A percentile compares a stretch with the other conserved stretches of the same genome.
Conservation (phyloP, 1,140 invertebrate species). For the Wasmannia auropunctata region DNA sequence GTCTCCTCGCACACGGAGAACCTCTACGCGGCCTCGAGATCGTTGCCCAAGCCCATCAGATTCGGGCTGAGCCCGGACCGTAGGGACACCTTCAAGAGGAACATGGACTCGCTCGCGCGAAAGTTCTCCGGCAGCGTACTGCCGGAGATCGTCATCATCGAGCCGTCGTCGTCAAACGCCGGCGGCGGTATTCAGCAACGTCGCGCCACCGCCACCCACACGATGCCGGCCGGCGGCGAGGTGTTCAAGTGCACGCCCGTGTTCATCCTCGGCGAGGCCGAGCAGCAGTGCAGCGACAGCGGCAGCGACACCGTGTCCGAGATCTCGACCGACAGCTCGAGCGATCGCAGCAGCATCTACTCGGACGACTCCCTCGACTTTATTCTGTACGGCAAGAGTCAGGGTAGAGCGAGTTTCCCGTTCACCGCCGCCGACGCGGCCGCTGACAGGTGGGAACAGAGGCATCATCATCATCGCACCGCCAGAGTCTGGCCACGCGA, state of each 20-base stretch:
- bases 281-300: constrained; percentile 85
- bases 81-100: constrained; percentile 84
- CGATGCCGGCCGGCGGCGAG: constrained; percentile 83
- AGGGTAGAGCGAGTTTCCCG: constrained; percentile 81
- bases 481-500: constrained; percentile 83
- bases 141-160: constrained; percentile 80
- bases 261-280: constrained; percentile 85
- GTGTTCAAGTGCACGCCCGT: constrained; percentile 86
- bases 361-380: constrained; percentile 86
- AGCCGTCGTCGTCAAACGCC: constrained; percentile 52
- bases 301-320: constrained; percentile 86
- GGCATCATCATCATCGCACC: constrained; percentile 70
- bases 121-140: constrained; percentile 79
- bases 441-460: constrained; percentile 78
- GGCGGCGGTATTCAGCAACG: constrained; percentile 65
- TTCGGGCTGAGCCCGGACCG: constrained; percentile 83
- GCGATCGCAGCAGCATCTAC: constrained; percentile 87
- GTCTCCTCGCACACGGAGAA: constrained; percentile 70
- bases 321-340: constrained; percentile 86
- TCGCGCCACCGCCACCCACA: constrained; percentile 83
- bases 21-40: constrained; percentile 58
- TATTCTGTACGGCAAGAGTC: constrained; percentile 82
- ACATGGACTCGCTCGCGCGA: constrained; percentile 84
- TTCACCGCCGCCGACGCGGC: constrained; percentile 76
- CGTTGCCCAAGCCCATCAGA: constrained; percentile 64